Evolutionary conservation across 2,888 invertebrate species (phyloP).

Genomic region (Dorcus parallelipipedus): DNA sequence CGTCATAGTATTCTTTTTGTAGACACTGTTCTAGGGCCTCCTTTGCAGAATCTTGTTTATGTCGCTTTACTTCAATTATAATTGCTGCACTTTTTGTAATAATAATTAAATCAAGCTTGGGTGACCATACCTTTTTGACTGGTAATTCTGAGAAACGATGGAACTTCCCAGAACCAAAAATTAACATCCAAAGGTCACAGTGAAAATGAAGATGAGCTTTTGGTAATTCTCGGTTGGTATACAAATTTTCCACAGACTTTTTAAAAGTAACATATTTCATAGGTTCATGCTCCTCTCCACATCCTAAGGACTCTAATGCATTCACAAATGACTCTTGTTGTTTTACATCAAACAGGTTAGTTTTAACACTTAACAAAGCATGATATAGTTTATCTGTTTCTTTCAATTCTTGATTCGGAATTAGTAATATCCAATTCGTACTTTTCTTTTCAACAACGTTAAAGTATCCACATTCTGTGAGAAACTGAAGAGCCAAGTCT

Average conservation of each 20-base stretch:
- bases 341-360: neutral
- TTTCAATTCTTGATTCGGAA: neutral
- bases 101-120: conserved; percentile 1
- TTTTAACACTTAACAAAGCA: neutral
- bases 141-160: conserved; percentile 13
- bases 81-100: neutral
- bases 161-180: conserved; percentile 12
- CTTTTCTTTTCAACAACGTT: conserved; percentile 4
- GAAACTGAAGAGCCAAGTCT: conserved; percentile 9
- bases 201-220: conserved; percentile 14
- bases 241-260: conserved; percentile 14
- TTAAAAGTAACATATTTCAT: conserved; percentile 11
- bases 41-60: conserved; percentile 1
- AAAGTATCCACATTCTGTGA: conserved; percentile 8
- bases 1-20: conserved; percentile 9
- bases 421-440: too few species aligned
- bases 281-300: conserved; percentile 11
- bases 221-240: conserved; percentile 9
- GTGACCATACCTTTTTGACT: conserved; percentile 1
- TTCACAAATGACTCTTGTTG: conserved; percentile 14
- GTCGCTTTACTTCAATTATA: conserved; percentile 2
- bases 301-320: conserved; percentile 1
- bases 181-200: conserved; percentile 14
- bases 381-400: neutral
- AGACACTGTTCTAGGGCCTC: conserved; percentile 8